phyloP scores from a whole-genome alignment of 2,113 vertebrate species.

The Rhinichthys klamathensis region DNA sequence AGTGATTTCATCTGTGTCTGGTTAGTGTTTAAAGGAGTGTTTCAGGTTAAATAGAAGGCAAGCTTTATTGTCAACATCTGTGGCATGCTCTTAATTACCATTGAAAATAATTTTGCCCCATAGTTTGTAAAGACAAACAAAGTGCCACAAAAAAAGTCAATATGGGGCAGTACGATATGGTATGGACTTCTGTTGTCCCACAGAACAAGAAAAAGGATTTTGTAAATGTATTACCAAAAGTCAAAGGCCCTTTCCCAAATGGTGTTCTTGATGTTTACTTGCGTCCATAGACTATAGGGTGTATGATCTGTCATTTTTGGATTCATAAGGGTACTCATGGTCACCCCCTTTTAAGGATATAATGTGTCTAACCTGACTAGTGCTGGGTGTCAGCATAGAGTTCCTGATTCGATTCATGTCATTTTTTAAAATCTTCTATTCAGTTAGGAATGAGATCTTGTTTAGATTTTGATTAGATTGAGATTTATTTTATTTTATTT shows the following conservation, averaged over 20 bases:
- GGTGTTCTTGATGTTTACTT: neutral
- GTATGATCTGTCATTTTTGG: neutral
- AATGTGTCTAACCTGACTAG: neutral
- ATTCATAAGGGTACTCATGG: neutral
- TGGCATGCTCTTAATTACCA: neutral
- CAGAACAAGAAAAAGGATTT: neutral
- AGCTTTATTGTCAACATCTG: neutral
- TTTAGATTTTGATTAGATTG: neutral
- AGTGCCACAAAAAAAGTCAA: neutral
- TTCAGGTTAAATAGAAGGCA: neutral
- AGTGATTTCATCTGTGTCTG: slow-evolving; percentile 19
- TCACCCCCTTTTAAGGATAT: neutral
- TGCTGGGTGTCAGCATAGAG: too few species aligned
- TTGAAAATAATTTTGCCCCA: neutral
- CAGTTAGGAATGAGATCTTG: neutral
- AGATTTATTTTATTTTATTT: neutral
- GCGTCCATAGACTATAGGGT: neutral
- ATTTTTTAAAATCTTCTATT: neutral
- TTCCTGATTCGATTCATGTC: neutral
- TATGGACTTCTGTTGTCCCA: neutral
- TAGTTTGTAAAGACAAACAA: neutral
- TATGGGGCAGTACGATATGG: neutral
- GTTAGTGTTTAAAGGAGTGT: slow-evolving; percentile 4
- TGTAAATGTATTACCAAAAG: neutral
- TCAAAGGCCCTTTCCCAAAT: neutral